Conservation (phyloP, 2,888 invertebrate genomes). For the Kuschelorhynchus macadamiae region DNA sequence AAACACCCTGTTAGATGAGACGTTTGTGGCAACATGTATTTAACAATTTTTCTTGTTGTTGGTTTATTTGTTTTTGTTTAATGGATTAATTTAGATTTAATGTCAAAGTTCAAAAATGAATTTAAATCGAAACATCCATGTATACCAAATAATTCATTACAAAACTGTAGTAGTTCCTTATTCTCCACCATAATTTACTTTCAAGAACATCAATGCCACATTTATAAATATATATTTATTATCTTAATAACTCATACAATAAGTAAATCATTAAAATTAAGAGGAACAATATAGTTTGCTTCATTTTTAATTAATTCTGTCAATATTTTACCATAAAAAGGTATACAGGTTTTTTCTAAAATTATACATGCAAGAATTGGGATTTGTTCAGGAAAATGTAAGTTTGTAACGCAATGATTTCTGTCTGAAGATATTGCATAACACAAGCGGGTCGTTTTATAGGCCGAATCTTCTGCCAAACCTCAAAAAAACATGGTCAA, state of each 20-base stretch:
- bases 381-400: slow-evolving; percentile 9
- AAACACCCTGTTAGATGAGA: no score
- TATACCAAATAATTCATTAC: no score
- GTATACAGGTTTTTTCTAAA: slow-evolving; percentile 6
- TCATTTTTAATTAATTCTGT: slow-evolving; percentile 4
- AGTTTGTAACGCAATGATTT: not conserved
- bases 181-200: no score
- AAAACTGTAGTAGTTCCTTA: not conserved
- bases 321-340: not conserved
- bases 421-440: no score
- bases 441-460: slow-evolving; percentile 35
- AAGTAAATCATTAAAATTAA: slow-evolving; percentile 24
- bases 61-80: no score
- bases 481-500: slow-evolving; percentile 91
- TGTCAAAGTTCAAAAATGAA: no score
- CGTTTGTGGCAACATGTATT: no score
- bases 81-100: no score
- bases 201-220: slow-evolving; percentile 23
- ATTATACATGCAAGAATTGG: not conserved
- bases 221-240: slow-evolving; percentile 50
- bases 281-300: slow-evolving; percentile 23
- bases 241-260: slow-evolving; percentile 24
- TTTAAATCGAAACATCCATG: no score
- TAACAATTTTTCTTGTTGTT: no score
- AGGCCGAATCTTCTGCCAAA: slow-evolving; percentile 79